Evolutionary conservation across 2,797 vertebrate species (phyloP), one percentile per base, ranked within the genome.

Genomic region (Salmo trutta): DNA sequence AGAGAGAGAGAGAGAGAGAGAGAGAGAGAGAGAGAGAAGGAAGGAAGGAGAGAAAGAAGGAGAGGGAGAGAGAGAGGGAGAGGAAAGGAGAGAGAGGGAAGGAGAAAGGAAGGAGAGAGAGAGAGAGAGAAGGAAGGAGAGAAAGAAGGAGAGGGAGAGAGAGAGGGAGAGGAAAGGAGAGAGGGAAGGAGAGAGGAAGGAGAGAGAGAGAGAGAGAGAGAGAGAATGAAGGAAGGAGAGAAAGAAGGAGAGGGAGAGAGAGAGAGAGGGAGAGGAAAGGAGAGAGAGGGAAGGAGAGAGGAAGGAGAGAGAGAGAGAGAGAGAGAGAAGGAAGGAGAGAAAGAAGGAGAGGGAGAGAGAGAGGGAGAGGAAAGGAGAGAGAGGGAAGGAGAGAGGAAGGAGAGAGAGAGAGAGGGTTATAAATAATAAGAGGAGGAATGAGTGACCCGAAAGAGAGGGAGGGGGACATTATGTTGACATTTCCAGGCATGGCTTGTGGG

Each of bases 401-500:
- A n/a, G 0, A 7, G 36, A 8, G 7, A 0, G 36, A 41, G 8
- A 10, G 41, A 41, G 36, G 2, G 10, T 47, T 2, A 47, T 47
- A 59, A 10, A 41, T 41, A 41, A 36, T 36, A 41, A 41, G 6
- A 41, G 36, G 27, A 66, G 71, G 73, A 5, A 68, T 62, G 36
- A 41, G 8, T 41, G 5, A 41, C 36, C 36, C 1, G 17, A 56
- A n/a, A 67, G 41, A 74, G 65, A 56, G n/a, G 2, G 33, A 5
- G 41, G 68, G 65, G 41, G 41, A 47, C 41, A 47, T 10, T 47
- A 10, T 47, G 41, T 47, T 47, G 41, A 47, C 41, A 47, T 47
- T 47, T 47, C 41, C 41, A 47, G 41, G 41, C 41, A 47, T 47
- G 41, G 8, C 41, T 47, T 47, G 41, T 10, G 71, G 83, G 86